Evolutionary conservation across 2,888 invertebrate genomes (phyloP), one percentile per base, ranked within the genome.

Genomic region (Oeneis ivallda): DNA sequence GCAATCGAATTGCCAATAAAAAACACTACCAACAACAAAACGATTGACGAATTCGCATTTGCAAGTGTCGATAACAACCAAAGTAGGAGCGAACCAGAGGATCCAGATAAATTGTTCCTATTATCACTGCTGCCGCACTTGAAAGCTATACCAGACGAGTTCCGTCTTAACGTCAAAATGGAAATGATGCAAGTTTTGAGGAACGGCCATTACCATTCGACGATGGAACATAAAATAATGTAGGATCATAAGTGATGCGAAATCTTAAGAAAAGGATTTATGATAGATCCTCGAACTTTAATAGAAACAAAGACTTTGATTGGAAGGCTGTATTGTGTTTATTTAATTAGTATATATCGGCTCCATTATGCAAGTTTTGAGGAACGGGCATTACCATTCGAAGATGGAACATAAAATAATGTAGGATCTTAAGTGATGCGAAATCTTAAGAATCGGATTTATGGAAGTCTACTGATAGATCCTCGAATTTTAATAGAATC

Each of bases 361-460:
- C n/a, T n/a, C n/a, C n/a, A n/a, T n/a, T n/a, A 86, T 92, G 89
- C 85, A 88, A 70, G 89, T 92, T 19, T 72, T 92, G 47, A 79
- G 84, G 63, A 89, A 87, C 66, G 89, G 88, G 0, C 84, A 83
- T 67, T 83, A 79, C 59, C 79, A 74, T 69, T 72, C 77, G 6
- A 70, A 70, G 39, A 76, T 77, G n/a, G 78, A 81, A 1, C 80
- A 82, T 72, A 85, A 84, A 68, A 63, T 71, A 57, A 58, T 73
- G 53, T 74, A 67, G 68, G 39, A 41, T 13, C 11, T 26, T n/a
- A n/a, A n/a, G n/a, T n/a, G n/a, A n/a, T n/a, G n/a, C n/a, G n/a
- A n/a, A n/a, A n/a, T n/a, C n/a, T n/a, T 26, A 13, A 49, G 9
- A n/a, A n/a, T n/a, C n/a, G n/a, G n/a, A n/a, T n/a, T n/a, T n/a